Evolutionary conservation across 2,113 vertebrate genomes (phyloP), one percentile per base, ranked within the genome.

Genomic region (Bettongia penicillata): DNA sequence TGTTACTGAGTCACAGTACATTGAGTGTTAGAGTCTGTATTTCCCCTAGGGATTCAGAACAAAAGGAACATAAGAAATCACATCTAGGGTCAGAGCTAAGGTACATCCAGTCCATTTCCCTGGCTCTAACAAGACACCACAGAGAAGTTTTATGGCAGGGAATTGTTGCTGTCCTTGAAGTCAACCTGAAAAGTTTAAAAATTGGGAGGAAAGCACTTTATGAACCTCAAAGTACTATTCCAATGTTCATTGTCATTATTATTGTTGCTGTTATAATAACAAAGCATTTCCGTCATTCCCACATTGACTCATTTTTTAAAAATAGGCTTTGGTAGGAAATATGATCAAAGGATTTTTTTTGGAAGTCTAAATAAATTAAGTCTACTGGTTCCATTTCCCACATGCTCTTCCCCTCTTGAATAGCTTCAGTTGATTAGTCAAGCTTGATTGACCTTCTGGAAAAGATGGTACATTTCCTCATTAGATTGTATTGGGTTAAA

Each of bases 301-400:
- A 95, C 94, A 93, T 91, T 95, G 94, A 97, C 93, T 97, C 96
- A 91, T 93, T 84, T 89, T 53, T 97, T 90, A 94, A 93, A 97
- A 96, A 97, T 97, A 97, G 96, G 43, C 95, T 43, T 90, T 94
- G 97, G 84, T 23, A 57, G 94, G 50, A 90, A 94, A 96, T 95
- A 92, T 93, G 77, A 91, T 90, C 94, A 90, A 84, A 84, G 68
- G 68, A 43, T 84, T 84, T 84, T 31, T 43, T 84, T 84, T 84
- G 68, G 68, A 84, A 49, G 25, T 94, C 95, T 93, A 93, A 94
- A 97, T 96, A 93, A 94, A 96, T 95, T 95, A 8, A 7, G 94
- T 93, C 95, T 96, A 96, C 95, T 97, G 96, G 94, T 31, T 93
- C 90, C 68, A 84, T 84, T 84, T 84, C 89, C 53, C 91, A 96